Evolutionary conservation across 1,140 invertebrate genomes (phyloP), one percentile per base, ranked within the genome.

Genomic region (Rhagoletis zephyria): DNA sequence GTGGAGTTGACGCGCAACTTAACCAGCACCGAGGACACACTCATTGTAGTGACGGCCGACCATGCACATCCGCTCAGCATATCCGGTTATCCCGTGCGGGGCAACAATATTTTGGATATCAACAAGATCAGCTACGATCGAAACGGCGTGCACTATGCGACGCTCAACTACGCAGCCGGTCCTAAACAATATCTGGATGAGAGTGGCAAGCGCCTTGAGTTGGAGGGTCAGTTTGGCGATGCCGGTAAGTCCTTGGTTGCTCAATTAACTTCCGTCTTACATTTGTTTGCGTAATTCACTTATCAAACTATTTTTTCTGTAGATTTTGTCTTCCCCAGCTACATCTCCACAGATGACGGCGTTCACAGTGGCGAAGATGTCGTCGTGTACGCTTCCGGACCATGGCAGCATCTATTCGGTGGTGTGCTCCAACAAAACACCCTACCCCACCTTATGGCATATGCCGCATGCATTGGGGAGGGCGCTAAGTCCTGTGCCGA

Each of bases 341-440:
- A 90, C 93, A 65, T 94, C 92, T 12, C 94, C 92, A 3, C 92
- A 92, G 40, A 5, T 10, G 0, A 92, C 89, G n/a, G 95, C 88
- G 95, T 95, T 0, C 96, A 96, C 88, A 95, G 95, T 0, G 95
- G 95, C 0, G 96, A 96, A 77, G 96, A 96, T 90, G 95, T 96
- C 0, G 94, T 94, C 0, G 93, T 96, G 10, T 96, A 94, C 91
- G 95, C 95, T 0, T 93, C 90, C 1, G 93, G 93, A 4, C 97
- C 97, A 0, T 95, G 95, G 91, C 93, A 95, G 4, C 96, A 97
- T 90, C 93, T 97, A 14, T 95, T 97, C 87, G 94, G 94, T 61
- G 96, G 96, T 12, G 95, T 96, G 1, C 95, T 96, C 90, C 96
- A 97, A 89, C 96, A 97, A 91, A 95, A 94, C 90, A 95, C 96